Percentiles rank a stretch among this genome's conserved stretches.
Conservation (phyloP, 1,140 invertebrate genomes). For the Ceratosolen solmsi region DNA sequence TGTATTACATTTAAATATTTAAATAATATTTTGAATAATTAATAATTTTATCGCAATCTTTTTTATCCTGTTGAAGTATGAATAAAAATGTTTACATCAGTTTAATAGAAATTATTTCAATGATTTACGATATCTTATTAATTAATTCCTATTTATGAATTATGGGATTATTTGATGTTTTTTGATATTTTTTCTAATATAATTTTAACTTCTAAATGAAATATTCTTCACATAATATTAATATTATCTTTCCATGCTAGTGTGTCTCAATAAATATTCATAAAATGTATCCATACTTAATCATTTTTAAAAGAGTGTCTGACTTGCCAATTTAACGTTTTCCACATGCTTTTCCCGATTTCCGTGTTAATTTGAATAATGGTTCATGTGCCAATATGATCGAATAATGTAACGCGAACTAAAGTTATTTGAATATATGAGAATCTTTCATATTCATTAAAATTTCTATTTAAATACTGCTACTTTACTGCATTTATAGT, state of each 20-base stretch:
- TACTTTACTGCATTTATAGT: neutral
- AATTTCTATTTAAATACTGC: neutral
- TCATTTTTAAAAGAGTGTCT: neutral
- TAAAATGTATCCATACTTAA: neutral
- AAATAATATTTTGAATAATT: neutral
- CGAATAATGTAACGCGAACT: neutral
- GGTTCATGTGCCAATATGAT: constrained; percentile 6
- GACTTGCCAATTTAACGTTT: neutral
- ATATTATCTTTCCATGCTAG: no score
- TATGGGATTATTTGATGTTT: no score
- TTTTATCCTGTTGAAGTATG: no score
- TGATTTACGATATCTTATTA: no score
- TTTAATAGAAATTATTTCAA: no score
- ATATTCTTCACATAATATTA: no score
- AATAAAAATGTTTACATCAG: no score
- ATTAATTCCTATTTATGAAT: no score
- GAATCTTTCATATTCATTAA: neutral
- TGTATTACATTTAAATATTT: neutral
- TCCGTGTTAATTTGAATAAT: constrained; percentile 39
- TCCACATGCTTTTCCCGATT: neutral
- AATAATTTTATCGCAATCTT: no score
- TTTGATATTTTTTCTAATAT: no score
- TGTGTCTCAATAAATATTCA: neutral
- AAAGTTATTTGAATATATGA: neutral
- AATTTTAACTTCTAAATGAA: no score